Conservation (phyloP, 2,888 invertebrate species). For the Dryadula phaetusa region DNA sequence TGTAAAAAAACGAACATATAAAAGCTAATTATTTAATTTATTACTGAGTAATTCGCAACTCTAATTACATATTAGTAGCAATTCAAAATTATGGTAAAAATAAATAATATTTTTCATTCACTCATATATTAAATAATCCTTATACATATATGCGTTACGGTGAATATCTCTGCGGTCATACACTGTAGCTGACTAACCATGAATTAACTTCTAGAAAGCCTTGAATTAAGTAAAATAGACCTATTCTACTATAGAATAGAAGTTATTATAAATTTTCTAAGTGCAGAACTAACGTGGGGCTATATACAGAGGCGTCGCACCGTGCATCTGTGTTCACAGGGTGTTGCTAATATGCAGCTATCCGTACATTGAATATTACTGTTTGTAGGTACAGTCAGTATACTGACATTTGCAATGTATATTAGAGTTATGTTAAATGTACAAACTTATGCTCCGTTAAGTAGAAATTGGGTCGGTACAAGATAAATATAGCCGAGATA, state of each 20-base stretch:
- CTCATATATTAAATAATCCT: constrained; percentile 17
- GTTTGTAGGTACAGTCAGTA: constrained; percentile 30
- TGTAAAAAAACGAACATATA: background rate
- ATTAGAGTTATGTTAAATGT: constrained; percentile 11
- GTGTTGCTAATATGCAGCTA: constrained; percentile 59
- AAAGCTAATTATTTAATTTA: background rate
- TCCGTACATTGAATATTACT: constrained; percentile 45
- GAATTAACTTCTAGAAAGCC: constrained; percentile 11
- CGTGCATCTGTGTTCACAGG: constrained; percentile 59
- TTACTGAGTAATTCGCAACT: background rate
- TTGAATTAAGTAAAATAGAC: constrained; percentile 24
- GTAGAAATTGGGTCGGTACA: constrained; percentile 11
- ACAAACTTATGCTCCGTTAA: constrained; percentile 17
- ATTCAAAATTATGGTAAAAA: constrained; percentile 6
- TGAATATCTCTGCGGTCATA: constrained; percentile 42
- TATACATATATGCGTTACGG: constrained; percentile 18
- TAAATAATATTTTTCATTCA: constrained; percentile 22
- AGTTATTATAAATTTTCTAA: constrained; percentile 21
- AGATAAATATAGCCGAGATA: background rate
- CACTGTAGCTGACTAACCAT: constrained; percentile 24
- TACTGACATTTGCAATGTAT: constrained; percentile 17
- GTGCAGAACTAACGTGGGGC: constrained; percentile 19
- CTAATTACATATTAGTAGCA: background rate
- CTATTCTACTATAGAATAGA: constrained; percentile 34
- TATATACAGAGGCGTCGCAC: constrained; percentile 57